Conservation (phyloP, 2,113 vertebrate species). For the Caracal caracal region DNA sequence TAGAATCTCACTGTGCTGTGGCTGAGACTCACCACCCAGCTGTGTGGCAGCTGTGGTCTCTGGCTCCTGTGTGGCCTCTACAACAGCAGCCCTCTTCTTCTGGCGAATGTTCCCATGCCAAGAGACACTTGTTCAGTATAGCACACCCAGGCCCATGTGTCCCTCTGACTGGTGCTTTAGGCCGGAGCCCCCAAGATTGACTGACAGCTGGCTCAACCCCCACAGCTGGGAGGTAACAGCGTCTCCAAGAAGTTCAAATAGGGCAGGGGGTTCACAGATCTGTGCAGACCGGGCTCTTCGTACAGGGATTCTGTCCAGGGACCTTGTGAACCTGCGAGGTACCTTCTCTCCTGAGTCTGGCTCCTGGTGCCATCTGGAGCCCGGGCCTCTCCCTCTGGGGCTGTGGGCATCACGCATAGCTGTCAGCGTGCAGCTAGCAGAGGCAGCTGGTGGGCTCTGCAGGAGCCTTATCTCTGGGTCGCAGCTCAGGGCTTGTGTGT, state of each 20-base stretch:
- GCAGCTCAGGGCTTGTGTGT: not conserved
- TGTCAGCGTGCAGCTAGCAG: not conserved
- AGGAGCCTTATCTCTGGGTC: not conserved
- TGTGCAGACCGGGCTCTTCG: not conserved
- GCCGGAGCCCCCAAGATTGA: not conserved
- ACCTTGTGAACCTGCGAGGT: not conserved
- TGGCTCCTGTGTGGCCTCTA: not conserved
- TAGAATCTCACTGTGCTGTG: no score
- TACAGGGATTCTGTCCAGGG: no score
- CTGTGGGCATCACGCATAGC: not conserved
- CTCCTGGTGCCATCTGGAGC: not conserved
- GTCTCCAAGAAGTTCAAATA: not conserved
- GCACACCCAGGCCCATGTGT: not conserved
- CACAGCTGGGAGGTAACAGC: not conserved
- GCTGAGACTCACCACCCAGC: not conserved
- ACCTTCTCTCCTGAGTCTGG: not conserved
- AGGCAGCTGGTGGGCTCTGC: not conserved
- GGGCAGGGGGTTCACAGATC: accelerated
- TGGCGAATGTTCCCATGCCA: not conserved
- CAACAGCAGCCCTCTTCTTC: not conserved
- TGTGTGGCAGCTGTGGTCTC: not conserved
- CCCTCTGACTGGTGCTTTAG: not conserved
- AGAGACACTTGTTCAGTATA: not conserved
- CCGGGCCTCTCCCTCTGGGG: not conserved
- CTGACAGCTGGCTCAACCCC: not conserved